Evolutionary conservation across 2,797 vertebrate species (phyloP).

Genomic region (Molossus molossus): DNA sequence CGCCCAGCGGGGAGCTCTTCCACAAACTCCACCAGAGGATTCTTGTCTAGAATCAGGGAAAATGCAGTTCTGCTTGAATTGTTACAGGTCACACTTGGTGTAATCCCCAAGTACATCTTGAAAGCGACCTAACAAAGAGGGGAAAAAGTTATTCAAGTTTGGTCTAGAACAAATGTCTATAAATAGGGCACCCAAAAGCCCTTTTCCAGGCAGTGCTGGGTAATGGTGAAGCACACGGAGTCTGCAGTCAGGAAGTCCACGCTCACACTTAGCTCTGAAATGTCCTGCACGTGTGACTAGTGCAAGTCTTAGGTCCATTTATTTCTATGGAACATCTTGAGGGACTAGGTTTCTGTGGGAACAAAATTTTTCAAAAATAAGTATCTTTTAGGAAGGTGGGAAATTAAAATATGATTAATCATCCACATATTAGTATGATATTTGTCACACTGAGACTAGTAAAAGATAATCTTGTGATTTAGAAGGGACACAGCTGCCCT

Average conservation of each 20-base stretch:
- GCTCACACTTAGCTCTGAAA: neutral
- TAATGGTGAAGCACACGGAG: fast-evolving
- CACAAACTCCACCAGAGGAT: conserved; percentile 91
- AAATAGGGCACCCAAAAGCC: neutral
- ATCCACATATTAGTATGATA: neutral
- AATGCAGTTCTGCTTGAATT: conserved; percentile 89
- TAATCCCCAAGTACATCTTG: conserved; percentile 92
- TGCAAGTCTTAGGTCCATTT: neutral
- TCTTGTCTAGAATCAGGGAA: conserved; percentile 91
- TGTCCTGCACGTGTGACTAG: neutral
- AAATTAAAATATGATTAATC: neutral
- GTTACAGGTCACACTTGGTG: conserved; percentile 88
- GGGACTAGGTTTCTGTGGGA: neutral
- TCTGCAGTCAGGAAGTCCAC: neutral
- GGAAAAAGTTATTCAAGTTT: neutral
- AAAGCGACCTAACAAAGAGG: conserved; percentile 89
- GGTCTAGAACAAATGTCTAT: neutral
- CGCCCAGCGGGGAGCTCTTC: conserved; percentile 90
- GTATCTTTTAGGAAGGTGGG: neutral
- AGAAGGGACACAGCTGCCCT: neutral
- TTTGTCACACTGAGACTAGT: neutral
- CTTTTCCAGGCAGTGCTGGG: fast-evolving
- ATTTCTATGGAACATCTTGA: conserved; percentile 12
- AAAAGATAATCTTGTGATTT: neutral
- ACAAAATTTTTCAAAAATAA: neutral